Conservation (phyloP, 2,797 vertebrate species). For the Acanthiza pusilla region DNA sequence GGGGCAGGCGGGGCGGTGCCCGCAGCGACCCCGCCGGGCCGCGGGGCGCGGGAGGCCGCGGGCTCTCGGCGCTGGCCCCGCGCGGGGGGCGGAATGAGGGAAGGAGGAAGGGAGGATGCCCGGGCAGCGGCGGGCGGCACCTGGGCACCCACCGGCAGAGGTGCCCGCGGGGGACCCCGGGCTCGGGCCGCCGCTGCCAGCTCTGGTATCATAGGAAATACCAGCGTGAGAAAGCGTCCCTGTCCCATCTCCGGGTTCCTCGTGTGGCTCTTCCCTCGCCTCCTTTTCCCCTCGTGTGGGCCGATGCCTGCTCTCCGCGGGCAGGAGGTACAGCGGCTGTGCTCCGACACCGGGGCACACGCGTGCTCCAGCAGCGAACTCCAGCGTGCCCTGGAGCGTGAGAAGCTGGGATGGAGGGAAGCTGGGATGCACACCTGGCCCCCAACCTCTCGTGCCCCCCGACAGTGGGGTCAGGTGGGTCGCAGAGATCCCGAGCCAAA, state of each 20-base stretch:
- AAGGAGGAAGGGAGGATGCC: neutral
- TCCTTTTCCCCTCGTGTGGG: neutral
- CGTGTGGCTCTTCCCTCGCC: neutral
- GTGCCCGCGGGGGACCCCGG: neutral
- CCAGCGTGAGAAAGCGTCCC: neutral
- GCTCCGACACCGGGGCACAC: neutral
- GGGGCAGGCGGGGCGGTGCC: neutral
- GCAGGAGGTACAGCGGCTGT: neutral
- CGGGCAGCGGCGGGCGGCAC: neutral
- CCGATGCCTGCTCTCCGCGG: accelerated
- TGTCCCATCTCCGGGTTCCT: neutral
- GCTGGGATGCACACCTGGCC: neutral
- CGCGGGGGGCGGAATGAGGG: neutral
- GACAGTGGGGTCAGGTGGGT: neutral
- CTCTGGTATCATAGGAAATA: neutral
- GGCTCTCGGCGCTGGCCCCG: neutral
- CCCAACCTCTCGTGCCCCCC: accelerated
- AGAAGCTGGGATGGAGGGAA: neutral
- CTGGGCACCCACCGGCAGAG: neutral
- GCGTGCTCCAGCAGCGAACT: neutral
- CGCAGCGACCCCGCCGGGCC: neutral
- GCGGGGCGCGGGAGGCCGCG: neutral
- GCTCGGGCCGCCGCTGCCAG: neutral
- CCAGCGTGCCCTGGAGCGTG: neutral
- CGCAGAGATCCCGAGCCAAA: too few relatives aligned